A percentile compares a stretch with the other conserved stretches of the same genome.
Conservation (phyloP, 2,113 vertebrate genomes). For the Carollia perspicillata region DNA sequence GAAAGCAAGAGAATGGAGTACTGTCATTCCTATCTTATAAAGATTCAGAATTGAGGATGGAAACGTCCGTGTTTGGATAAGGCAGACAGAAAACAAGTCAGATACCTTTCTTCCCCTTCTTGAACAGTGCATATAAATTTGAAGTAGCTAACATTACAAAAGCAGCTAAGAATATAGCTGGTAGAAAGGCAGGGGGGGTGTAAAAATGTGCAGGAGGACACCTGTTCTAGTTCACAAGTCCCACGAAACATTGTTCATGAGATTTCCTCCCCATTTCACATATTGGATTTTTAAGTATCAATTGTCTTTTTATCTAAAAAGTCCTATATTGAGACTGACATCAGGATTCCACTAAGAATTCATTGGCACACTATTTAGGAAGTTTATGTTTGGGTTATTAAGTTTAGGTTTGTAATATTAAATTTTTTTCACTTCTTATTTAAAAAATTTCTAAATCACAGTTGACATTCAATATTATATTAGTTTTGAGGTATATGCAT, state of each 20-base stretch:
- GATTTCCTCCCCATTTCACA: slow-evolving; percentile 56
- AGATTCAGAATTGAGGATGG: not conserved
- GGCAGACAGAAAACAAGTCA: not conserved
- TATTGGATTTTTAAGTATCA: slow-evolving; percentile 47
- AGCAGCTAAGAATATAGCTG: slow-evolving; percentile 43
- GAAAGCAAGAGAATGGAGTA: not conserved
- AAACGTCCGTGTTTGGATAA: not conserved
- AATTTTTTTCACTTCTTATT: not conserved
- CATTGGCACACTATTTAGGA: slow-evolving; percentile 31
- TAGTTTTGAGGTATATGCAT: not conserved
- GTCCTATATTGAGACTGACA: slow-evolving; percentile 13
- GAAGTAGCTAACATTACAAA: slow-evolving; percentile 30
- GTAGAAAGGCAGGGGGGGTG: slow-evolving; percentile 9
- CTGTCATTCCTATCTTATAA: not conserved
- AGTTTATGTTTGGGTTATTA: not conserved
- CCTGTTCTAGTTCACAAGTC: slow-evolving; percentile 55
- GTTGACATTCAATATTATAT: not conserved
- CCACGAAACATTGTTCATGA: slow-evolving; percentile 33
- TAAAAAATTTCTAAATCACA: not conserved
- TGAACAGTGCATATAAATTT: not conserved
- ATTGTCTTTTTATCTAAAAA: slow-evolving; percentile 16
- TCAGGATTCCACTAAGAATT: slow-evolving; percentile 26
- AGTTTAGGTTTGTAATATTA: not conserved
- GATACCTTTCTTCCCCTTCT: not conserved
- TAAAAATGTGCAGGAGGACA: slow-evolving; percentile 58